Percentiles rank a stretch among this genome's conserved stretches.
These are phyloP conservation scores for Hephaestus fuliginosus DNA, from an alignment of 2,797 vertebrate genomes.

Conservation along the genomic window DNA sequence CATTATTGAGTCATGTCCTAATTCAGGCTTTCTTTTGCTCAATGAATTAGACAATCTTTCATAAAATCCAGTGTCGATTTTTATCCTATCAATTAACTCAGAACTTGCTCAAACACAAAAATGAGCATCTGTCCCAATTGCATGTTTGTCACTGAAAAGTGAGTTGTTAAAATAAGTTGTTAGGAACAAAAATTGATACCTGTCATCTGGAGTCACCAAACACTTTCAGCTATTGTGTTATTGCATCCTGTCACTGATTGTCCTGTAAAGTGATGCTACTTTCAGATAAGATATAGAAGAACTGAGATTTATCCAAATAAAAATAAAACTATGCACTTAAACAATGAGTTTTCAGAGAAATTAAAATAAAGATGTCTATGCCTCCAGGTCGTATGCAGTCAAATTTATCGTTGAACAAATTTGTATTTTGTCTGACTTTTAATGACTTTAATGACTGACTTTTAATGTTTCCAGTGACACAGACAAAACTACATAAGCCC, in stretches of 20 bases:
- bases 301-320: not conserved
- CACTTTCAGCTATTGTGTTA: too few relatives aligned
- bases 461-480: constrained; percentile 3
- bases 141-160: not conserved
- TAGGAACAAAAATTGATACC: too few relatives aligned
- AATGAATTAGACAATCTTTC: not conserved
- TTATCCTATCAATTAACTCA: not conserved
- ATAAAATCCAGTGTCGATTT: not conserved
- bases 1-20: not conserved
- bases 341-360: not conserved
- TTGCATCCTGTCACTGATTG: too few relatives aligned
- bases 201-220: too few relatives aligned
- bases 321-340: not conserved
- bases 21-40: not conserved
- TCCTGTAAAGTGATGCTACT: not conserved
- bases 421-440: not conserved
- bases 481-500: not conserved
- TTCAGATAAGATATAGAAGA: not conserved
- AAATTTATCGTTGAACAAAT: not conserved
- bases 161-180: not conserved
- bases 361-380: not conserved
- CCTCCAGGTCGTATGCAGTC: not conserved
- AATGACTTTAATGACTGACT: not conserved
- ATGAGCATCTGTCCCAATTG: too few relatives aligned
- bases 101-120: not conserved